These are phyloP conservation scores for Hylaeus volcanicus DNA, from an alignment of 1,140 invertebrate genomes.

Conservation along the genomic window DNA sequence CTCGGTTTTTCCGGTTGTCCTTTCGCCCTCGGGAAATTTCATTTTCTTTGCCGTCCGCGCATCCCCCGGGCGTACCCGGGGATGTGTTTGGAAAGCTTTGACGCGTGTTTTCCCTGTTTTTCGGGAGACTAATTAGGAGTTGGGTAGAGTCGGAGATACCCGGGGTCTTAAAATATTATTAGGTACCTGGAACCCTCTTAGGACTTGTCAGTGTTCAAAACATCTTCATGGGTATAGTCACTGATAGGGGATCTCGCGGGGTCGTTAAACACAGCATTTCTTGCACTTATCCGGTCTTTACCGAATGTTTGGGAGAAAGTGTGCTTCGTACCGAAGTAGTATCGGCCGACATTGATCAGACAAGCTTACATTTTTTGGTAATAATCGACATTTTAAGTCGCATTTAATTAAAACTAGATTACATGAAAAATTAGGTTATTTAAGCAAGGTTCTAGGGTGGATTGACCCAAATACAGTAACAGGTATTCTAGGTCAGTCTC, in stretches of 20 bases:
- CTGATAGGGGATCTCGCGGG: too few species aligned
- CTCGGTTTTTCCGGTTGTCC: conserved; percentile 13
- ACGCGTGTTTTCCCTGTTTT: conserved; percentile 36
- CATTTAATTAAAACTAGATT: too few species aligned
- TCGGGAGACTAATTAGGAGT: conserved; percentile 32
- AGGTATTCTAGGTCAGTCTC: not conserved
- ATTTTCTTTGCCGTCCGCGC: conserved; percentile 32
- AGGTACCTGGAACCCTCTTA: too few species aligned
- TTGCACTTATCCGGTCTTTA: too few species aligned
- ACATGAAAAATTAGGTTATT: too few species aligned
- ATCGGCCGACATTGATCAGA: conserved; percentile 31
- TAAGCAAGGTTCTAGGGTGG: not conserved
- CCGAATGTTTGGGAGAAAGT: not conserved
- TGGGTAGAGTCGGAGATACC: too few species aligned
- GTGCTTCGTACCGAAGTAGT: conserved; percentile 29
- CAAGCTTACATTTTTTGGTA: not conserved
- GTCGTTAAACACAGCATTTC: too few species aligned
- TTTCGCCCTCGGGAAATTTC: conserved; percentile 26
- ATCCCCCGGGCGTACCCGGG: too few species aligned
- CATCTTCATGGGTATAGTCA: too few species aligned
- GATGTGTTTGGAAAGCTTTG: not conserved
- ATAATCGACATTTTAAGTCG: not conserved
- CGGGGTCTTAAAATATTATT: too few species aligned
- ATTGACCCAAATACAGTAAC: not conserved
- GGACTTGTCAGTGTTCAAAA: too few species aligned